A percentile compares a stretch with the other conserved stretches of the same genome.
Evolutionary conservation across 1,140 invertebrate species (phyloP).

Genomic region (Drosophila erecta): DNA sequence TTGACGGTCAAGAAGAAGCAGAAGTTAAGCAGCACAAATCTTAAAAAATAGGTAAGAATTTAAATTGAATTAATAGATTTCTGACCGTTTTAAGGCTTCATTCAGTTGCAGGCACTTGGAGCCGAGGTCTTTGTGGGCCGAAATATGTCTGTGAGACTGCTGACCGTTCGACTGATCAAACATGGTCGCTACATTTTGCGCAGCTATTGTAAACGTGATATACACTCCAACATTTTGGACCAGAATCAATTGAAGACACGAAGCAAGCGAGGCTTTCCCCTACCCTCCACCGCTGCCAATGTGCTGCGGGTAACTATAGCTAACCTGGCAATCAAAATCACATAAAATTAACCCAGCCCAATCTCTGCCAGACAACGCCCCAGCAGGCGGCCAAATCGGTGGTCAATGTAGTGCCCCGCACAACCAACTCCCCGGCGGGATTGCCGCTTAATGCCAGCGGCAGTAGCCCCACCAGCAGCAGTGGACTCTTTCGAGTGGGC

Average conservation of each 20-base stretch:
- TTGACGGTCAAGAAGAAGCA: conserved; percentile 19
- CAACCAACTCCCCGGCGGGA: background rate
- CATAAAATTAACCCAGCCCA: background rate
- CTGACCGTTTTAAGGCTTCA: background rate
- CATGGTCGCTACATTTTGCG: conserved; percentile 86
- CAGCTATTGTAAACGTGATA: conserved; percentile 85
- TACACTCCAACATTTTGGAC: conserved; percentile 86
- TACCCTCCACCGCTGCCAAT: conserved; percentile 64
- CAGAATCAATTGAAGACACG: conserved; percentile 84
- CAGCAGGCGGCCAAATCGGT: conserved; percentile 44
- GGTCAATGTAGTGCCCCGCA: conserved; percentile 38
- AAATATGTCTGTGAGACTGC: conserved; percentile 86
- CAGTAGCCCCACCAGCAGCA: conserved; percentile 30
- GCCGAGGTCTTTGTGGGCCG: conserved; percentile 23
- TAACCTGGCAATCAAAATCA: no score
- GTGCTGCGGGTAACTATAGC: conserved; percentile 57
- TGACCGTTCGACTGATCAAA: conserved; percentile 85
- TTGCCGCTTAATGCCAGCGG: background rate
- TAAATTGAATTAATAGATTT: conserved; percentile 16
- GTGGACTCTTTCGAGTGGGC: conserved; percentile 86
- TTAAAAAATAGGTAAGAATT: conserved; percentile 5
- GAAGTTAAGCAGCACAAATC: conserved; percentile 7
- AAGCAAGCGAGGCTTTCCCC: conserved; percentile 67
- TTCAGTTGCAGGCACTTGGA: conserved; percentile 1
- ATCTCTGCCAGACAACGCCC: conserved; percentile 13